Evolutionary conservation across 1,140 invertebrate genomes (phyloP).

Genomic region (Catajapyx aquilonaris): DNA sequence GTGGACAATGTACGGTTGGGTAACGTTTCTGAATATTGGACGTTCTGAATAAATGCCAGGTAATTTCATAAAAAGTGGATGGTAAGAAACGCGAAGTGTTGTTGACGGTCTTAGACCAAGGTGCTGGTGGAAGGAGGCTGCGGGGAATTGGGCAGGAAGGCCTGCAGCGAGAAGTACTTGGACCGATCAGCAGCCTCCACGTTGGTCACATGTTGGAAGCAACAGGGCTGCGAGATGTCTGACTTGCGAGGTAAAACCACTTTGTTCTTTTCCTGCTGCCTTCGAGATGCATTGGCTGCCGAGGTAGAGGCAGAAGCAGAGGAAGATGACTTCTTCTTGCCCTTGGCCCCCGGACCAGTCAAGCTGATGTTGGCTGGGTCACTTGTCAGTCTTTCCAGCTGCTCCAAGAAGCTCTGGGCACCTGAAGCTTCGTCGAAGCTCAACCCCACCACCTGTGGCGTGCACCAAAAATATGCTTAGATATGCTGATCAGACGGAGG

Average conservation of each 20-base stretch:
- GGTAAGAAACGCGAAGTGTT: no score
- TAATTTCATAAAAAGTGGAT: no score
- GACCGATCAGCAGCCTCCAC: slow-evolving; percentile 44
- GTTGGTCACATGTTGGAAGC: slow-evolving; percentile 66
- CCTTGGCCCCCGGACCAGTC: slow-evolving; percentile 36
- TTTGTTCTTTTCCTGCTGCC: slow-evolving; percentile 5
- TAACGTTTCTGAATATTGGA: no score
- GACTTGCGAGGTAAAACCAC: slow-evolving; percentile 41
- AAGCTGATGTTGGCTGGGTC: slow-evolving; percentile 62
- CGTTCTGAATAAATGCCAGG: no score
- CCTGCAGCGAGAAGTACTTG: slow-evolving; percentile 43
- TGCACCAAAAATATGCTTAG: slow-evolving; percentile 25
- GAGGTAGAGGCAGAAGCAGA: slow-evolving; percentile 24
- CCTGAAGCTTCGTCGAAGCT: slow-evolving; percentile 55
- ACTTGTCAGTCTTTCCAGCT: slow-evolving; percentile 45
- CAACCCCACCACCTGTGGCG: slow-evolving; percentile 34
- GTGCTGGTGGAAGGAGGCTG: no score
- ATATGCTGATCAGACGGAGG: background rate
- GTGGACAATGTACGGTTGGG: no score
- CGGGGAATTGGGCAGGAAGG: no score
- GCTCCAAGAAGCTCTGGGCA: slow-evolving; percentile 42
- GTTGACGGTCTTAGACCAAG: no score
- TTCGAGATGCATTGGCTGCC: background rate
- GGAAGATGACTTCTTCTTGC: slow-evolving; percentile 24
- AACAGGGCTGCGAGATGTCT: slow-evolving; percentile 68